Percentiles rank a stretch among this genome's conserved stretches.
Evolutionary conservation across 2,797 vertebrate genomes (phyloP).

Genomic region (Ciconia nigra): DNA sequence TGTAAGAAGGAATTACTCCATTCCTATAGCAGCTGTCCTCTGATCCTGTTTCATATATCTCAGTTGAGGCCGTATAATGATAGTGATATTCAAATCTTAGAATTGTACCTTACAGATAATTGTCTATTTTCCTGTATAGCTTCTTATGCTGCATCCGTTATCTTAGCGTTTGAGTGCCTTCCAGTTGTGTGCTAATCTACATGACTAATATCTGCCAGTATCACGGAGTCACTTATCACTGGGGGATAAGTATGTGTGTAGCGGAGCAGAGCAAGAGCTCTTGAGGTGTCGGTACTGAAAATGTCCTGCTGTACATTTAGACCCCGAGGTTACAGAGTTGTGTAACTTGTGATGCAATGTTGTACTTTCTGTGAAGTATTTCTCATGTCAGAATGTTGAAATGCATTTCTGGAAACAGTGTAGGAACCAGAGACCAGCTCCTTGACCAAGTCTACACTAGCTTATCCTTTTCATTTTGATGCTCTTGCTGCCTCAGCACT

Average conservation of each 20-base stretch:
- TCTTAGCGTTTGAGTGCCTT: background rate
- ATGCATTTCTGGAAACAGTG: background rate
- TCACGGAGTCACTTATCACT: background rate
- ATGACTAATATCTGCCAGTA: background rate
- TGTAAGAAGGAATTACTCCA: background rate
- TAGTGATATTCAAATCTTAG: background rate
- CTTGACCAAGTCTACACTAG: background rate
- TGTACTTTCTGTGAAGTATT: background rate
- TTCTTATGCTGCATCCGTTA: background rate
- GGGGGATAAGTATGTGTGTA: background rate
- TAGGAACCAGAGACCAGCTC: background rate
- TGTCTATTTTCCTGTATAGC: background rate
- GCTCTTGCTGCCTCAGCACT: background rate
- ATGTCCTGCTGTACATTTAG: background rate
- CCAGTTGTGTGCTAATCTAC: fast-evolving
- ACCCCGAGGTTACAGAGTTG: background rate
- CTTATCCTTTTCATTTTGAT: background rate
- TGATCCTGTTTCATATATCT: background rate
- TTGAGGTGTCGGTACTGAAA: background rate
- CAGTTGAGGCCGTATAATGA: background rate
- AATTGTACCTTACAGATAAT: background rate
- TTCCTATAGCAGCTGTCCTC: background rate
- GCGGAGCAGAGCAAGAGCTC: background rate
- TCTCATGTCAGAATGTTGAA: background rate
- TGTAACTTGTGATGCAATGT: background rate